Evolutionary conservation across 2,113 vertebrate species (phyloP).

Genomic region (Cebus imitator): DNA sequence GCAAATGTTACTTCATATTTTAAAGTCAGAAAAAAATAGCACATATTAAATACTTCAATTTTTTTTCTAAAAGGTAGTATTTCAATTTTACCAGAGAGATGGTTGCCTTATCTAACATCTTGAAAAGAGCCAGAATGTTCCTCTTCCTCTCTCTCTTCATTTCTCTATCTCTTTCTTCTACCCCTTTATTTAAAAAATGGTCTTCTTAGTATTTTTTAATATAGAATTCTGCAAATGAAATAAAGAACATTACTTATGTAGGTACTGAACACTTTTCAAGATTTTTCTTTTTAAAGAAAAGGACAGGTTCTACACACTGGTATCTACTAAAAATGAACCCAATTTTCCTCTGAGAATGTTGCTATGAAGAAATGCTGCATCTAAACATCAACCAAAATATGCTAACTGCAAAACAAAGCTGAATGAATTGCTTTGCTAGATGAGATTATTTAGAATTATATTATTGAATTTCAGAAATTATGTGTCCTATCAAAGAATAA

Average conservation of each 20-base stretch:
- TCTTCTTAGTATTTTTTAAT: background rate
- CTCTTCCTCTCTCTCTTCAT: background rate
- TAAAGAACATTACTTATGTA: no score
- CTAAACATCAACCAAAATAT: background rate
- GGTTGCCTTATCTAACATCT: background rate
- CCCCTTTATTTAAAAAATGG: background rate
- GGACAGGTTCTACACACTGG: background rate
- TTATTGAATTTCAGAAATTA: constrained; percentile 18
- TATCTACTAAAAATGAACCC: background rate
- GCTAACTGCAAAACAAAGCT: background rate
- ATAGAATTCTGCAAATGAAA: no score
- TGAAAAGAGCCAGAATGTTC: background rate
- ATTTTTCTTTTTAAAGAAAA: background rate
- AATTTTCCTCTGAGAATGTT: background rate
- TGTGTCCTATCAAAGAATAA: background rate
- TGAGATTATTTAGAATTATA: background rate
- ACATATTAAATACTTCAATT: background rate
- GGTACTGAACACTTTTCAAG: no score
- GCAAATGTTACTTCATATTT: background rate
- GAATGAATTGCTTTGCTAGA: background rate
- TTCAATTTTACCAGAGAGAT: background rate
- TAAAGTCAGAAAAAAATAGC: background rate
- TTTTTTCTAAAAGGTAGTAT: background rate
- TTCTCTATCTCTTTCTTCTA: background rate
- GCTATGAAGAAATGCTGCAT: background rate